These are phyloP conservation scores for Acyrthosiphon pisum DNA, from an alignment of 1,140 invertebrate genomes.

Conservation along the genomic window DNA sequence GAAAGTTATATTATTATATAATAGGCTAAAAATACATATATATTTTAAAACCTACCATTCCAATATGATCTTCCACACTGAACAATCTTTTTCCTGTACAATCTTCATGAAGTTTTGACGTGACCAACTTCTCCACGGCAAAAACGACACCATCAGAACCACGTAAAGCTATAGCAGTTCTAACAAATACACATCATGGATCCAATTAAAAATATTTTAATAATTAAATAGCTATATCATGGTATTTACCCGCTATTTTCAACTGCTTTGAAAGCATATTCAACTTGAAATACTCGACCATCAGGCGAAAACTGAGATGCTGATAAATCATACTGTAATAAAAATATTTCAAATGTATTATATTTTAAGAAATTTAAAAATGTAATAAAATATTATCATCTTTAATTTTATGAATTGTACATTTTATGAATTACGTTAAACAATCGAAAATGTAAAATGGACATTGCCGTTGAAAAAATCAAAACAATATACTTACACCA, in stretches of 20 bases:
- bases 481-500: slow-evolving; percentile 74
- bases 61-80: slow-evolving; percentile 92
- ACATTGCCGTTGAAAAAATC: slow-evolving; percentile 51
- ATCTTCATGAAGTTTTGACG: slow-evolving; percentile 95
- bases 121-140: slow-evolving; percentile 96
- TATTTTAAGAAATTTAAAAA: slow-evolving; percentile 59
- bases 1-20: slow-evolving; percentile 43
- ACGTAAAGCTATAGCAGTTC: slow-evolving; percentile 90
- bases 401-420: neutral
- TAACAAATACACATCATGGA: slow-evolving; percentile 60
- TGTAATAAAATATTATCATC: neutral
- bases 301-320: slow-evolving; percentile 99
- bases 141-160: slow-evolving; percentile 97
- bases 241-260: slow-evolving; percentile 92
- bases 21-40: neutral
- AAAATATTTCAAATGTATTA: slow-evolving; percentile 59
- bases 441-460: neutral
- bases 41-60: slow-evolving; percentile 73
- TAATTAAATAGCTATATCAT: neutral
- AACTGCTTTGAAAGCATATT: slow-evolving; percentile 99
- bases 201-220: slow-evolving; percentile 25
- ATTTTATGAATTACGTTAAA: neutral
- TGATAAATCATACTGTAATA: slow-evolving; percentile 93
- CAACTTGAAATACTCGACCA: slow-evolving; percentile 98
- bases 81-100: slow-evolving; percentile 95